Evolutionary conservation across 2,113 vertebrate species (phyloP).

Genomic region (Diglossa brunneiventris): DNA sequence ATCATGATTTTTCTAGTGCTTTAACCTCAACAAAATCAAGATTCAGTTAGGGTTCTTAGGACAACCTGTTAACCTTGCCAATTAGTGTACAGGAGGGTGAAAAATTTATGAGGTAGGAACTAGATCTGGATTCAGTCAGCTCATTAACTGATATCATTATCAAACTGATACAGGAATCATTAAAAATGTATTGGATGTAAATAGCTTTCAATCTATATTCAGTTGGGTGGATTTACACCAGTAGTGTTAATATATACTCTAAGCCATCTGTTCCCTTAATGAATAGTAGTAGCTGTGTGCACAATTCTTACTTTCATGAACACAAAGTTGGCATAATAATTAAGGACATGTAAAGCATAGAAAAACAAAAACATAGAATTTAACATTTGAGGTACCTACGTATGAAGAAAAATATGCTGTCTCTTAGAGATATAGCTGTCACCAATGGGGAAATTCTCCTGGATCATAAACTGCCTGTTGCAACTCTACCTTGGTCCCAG

Average conservation of each 20-base stretch:
- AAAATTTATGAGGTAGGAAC: slow-evolving; percentile 29
- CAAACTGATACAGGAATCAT: slow-evolving; percentile 51
- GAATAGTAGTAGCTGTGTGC: not conserved
- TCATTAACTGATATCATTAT: slow-evolving; percentile 61
- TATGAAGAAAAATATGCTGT: not conserved
- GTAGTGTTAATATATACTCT: slow-evolving; percentile 14
- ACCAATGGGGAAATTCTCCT: not conserved
- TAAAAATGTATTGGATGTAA: slow-evolving; percentile 61
- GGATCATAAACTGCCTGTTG: not conserved
- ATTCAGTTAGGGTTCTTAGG: not conserved
- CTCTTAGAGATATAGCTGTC: not conserved
- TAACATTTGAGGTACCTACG: not conserved
- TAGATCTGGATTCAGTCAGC: slow-evolving; percentile 19
- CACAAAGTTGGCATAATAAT: not conserved
- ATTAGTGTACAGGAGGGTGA: not conserved
- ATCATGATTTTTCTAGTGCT: not conserved
- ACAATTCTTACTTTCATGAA: not conserved
- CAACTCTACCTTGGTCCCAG: not conserved
- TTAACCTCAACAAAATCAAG: not conserved
- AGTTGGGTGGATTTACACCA: slow-evolving; percentile 22
- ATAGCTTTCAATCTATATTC: slow-evolving; percentile 48
- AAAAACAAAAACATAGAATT: not conserved
- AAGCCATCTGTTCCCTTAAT: not conserved
- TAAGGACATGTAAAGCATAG: not conserved
- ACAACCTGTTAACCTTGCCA: slow-evolving; percentile 1